phyloP scores from a whole-genome alignment of 2,888 invertebrate species.

The Ceraclea dissimilis region DNA sequence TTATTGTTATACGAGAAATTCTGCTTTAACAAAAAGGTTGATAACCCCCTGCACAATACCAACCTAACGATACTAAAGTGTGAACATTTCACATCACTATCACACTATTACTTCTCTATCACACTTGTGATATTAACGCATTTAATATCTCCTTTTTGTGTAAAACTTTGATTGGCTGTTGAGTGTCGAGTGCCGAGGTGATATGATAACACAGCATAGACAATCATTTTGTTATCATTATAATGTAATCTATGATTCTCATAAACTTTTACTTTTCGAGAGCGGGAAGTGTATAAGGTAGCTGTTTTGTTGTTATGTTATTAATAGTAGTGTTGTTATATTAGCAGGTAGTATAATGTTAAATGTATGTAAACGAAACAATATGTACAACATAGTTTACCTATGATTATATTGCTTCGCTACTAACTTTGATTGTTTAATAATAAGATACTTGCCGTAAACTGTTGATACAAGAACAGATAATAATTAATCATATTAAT shows the following conservation, averaged over 20 bases:
- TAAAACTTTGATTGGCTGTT: background rate
- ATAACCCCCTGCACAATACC: background rate
- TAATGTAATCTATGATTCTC: background rate
- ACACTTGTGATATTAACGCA: background rate
- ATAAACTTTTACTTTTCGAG: constrained; percentile 2
- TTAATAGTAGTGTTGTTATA: too few species aligned
- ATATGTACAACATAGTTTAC: too few species aligned
- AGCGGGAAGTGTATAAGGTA: background rate
- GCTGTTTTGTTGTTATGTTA: too few species aligned
- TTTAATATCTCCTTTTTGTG: background rate
- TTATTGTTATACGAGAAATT: background rate
- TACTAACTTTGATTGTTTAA: too few species aligned
- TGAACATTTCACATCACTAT: background rate
- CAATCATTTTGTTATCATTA: background rate
- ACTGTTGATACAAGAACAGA: too few species aligned
- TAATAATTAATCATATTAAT: too few species aligned
- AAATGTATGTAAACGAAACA: background rate
- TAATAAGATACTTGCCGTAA: too few species aligned
- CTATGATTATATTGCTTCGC: too few species aligned
- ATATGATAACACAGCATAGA: background rate
- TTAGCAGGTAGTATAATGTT: too few species aligned
- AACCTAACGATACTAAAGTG: background rate
- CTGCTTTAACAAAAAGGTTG: background rate
- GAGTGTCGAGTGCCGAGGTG: background rate
- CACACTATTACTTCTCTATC: background rate